phyloP scores from a whole-genome alignment of 2,888 invertebrate genomes.

The Mactromeris polynyma region DNA sequence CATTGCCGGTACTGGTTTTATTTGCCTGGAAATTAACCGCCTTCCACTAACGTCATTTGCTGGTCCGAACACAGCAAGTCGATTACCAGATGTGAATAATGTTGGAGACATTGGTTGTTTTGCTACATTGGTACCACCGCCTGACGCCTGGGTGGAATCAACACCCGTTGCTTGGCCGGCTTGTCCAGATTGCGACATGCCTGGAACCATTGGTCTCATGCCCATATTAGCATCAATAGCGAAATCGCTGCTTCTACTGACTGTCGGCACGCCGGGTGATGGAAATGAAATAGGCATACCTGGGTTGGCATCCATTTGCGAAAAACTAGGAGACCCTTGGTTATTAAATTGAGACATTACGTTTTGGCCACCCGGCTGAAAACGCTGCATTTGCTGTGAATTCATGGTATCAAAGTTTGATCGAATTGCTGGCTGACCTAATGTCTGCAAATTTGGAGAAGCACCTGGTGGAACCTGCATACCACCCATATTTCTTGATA shows the following conservation, averaged over 20 bases:
- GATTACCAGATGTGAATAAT: conserved; percentile 51
- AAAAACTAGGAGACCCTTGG: neutral
- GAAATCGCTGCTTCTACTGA: neutral
- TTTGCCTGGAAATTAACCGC: neutral
- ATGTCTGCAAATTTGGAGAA: conserved; percentile 16
- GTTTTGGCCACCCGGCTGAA: neutral
- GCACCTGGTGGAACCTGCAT: neutral
- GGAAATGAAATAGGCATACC: neutral
- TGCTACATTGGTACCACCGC: neutral
- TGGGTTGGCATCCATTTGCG: neutral
- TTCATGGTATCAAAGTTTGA: neutral
- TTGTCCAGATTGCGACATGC: neutral
- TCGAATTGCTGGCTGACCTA: conserved; percentile 29
- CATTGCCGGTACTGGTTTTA: conserved; percentile 24
- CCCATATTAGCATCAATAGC: neutral
- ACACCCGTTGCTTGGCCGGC: neutral
- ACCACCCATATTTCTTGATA: neutral
- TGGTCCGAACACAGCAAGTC: conserved; percentile 51
- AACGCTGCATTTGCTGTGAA: neutral
- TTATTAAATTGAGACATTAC: neutral
- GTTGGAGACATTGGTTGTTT: conserved; percentile 34
- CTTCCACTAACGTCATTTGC: conserved; percentile 22
- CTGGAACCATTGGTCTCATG: neutral
- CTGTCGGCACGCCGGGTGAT: neutral
- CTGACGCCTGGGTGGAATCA: conserved; percentile 1